A percentile compares a stretch with the other conserved stretches of the same genome.
These are phyloP conservation scores for Agrotis exclamationis DNA, from an alignment of 2,888 invertebrate genomes.

Conservation along the genomic window DNA sequence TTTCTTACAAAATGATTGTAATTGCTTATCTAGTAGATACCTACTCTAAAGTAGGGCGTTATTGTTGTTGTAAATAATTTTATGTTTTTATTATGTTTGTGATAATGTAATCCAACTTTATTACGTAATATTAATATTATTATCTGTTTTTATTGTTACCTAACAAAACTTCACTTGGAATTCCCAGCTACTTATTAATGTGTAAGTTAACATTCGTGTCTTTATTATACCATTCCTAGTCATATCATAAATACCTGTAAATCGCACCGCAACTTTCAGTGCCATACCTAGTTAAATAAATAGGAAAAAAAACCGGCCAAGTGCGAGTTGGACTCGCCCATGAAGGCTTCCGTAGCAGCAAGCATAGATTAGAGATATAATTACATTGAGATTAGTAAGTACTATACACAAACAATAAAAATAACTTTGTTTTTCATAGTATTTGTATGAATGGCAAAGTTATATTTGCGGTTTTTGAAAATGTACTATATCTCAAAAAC, in stretches of 20 bases:
- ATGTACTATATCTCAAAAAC: too few relatives aligned
- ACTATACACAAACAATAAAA: too few relatives aligned
- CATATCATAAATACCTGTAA: not conserved
- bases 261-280: not conserved
- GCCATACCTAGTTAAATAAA: not conserved
- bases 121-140: too few relatives aligned
- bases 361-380: too few relatives aligned
- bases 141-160: conserved; percentile 16
- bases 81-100: conserved; percentile 48
- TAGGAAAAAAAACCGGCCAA: too few relatives aligned
- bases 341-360: too few relatives aligned
- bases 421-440: too few relatives aligned
- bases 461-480: too few relatives aligned
- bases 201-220: conserved; percentile 9
- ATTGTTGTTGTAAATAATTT: conserved; percentile 12
- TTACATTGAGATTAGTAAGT: too few relatives aligned
- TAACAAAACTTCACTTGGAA: conserved; percentile 14
- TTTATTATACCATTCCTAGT: too few relatives aligned
- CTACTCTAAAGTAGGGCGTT: not conserved
- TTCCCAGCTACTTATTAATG: not conserved
- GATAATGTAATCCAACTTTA: conserved; percentile 35
- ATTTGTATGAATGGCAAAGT: too few relatives aligned
- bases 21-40: not conserved
- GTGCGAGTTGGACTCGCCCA: too few relatives aligned
- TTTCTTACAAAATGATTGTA: conserved; percentile 5